Percentiles rank a stretch among this genome's conserved stretches.
Evolutionary conservation across 2,888 invertebrate species (phyloP).

Genomic region (Uloborus plumipes): DNA sequence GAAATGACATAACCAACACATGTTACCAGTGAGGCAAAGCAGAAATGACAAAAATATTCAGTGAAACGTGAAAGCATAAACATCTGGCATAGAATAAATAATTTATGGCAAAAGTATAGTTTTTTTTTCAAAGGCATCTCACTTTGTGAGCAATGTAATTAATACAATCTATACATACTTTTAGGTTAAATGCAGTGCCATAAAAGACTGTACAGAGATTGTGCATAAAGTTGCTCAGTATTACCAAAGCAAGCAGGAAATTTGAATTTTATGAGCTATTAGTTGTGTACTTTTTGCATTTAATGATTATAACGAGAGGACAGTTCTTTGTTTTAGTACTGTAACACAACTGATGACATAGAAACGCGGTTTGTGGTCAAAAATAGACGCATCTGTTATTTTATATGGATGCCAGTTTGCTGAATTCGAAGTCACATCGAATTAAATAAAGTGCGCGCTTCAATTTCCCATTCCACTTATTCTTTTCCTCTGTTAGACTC

Average conservation of each 20-base stretch:
- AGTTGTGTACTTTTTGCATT: no score
- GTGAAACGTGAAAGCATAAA: constrained; percentile 11
- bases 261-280: no score
- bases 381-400: no score
- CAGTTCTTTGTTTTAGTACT: no score
- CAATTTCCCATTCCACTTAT: no score
- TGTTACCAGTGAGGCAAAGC: not conserved
- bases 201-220: constrained; percentile 55
- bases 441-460: no score
- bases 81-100: constrained; percentile 19
- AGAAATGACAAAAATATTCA: constrained; percentile 11
- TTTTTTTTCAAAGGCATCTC: constrained; percentile 47
- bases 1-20: constrained; percentile 30
- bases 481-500: no score
- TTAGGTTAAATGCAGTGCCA: constrained; percentile 43
- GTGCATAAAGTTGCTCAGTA: constrained; percentile 24
- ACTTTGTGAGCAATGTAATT: constrained; percentile 25
- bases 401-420: no score
- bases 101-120: constrained; percentile 29
- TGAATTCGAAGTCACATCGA: no score
- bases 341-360: no score
- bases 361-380: no score
- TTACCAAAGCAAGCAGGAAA: not conserved
- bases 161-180: constrained; percentile 41
- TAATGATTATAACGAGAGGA: no score